Conservation (phyloP, 2,888 invertebrate genomes). For the Seira sanloemensis region DNA sequence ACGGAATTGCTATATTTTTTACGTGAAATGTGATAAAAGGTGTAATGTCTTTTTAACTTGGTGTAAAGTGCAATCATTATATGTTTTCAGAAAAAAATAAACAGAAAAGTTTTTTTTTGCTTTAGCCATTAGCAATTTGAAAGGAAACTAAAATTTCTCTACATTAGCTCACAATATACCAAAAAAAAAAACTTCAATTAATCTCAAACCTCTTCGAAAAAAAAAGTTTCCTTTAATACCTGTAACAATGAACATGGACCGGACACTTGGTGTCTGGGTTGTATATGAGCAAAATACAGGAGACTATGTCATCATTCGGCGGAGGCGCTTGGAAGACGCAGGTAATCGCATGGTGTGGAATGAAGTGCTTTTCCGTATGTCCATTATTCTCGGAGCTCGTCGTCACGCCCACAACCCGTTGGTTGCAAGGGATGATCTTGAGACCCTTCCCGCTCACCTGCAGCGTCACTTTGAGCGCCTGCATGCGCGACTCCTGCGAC, state of each 20-base stretch:
- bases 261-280: constrained; percentile 96
- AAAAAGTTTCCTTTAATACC: constrained; percentile 80
- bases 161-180: too few relatives aligned
- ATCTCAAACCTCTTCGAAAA: too few relatives aligned
- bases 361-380: constrained; percentile 90
- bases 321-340: constrained; percentile 86
- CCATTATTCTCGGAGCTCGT: constrained; percentile 67
- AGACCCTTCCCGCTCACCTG: constrained; percentile 94
- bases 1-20: too few relatives aligned
- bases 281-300: constrained; percentile 92
- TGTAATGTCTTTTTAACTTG: constrained; percentile 24
- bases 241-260: constrained; percentile 95
- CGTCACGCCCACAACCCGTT: constrained; percentile 52
- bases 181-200: too few relatives aligned
- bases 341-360: constrained; percentile 94
- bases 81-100: too few relatives aligned
- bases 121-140: too few relatives aligned
- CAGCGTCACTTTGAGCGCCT: constrained; percentile 92
- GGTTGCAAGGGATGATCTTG: constrained; percentile 87
- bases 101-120: too few relatives aligned
- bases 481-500: constrained; percentile 88
- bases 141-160: too few relatives aligned
- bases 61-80: too few relatives aligned
- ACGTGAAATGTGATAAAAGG: neutral
- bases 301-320: constrained; percentile 89